Conservation (phyloP, 2,113 vertebrate species). For the Psittacus erithacus region DNA sequence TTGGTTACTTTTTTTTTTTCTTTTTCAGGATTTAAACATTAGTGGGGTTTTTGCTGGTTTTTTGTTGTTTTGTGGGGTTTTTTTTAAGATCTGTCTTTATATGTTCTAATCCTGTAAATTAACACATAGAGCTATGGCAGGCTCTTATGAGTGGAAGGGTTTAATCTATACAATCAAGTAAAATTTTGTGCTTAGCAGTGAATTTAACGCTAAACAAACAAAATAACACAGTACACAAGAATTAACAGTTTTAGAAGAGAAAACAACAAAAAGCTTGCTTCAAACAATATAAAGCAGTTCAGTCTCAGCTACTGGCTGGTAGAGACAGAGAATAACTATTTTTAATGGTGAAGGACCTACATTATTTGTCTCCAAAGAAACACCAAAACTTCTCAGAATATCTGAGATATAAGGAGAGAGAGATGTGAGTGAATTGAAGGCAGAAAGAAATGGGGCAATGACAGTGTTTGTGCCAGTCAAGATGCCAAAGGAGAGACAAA, state of each 20-base stretch:
- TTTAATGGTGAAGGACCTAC: neutral
- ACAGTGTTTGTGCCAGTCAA: neutral
- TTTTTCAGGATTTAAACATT: neutral
- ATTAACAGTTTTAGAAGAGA: neutral
- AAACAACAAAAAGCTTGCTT: neutral
- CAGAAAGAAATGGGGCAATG: neutral
- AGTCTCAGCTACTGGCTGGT: neutral
- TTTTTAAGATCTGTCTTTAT: neutral
- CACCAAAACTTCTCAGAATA: neutral
- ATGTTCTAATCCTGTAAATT: neutral
- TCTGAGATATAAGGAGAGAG: neutral
- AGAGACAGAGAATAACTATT: neutral
- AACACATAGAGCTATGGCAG: neutral
- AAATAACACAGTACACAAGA: neutral
- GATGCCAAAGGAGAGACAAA: neutral
- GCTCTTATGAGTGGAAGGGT: neutral
- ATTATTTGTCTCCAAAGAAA: neutral
- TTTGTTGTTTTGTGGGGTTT: neutral
- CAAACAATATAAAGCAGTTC: neutral
- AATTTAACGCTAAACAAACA: neutral
- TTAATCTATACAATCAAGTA: neutral
- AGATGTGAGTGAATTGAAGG: neutral
- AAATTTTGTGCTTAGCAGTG: neutral
- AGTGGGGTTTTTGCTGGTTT: fast-evolving
- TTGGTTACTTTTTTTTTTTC: neutral